phyloP scores from a whole-genome alignment of 2,797 vertebrate species.

The Perodicticus potto region DNA sequence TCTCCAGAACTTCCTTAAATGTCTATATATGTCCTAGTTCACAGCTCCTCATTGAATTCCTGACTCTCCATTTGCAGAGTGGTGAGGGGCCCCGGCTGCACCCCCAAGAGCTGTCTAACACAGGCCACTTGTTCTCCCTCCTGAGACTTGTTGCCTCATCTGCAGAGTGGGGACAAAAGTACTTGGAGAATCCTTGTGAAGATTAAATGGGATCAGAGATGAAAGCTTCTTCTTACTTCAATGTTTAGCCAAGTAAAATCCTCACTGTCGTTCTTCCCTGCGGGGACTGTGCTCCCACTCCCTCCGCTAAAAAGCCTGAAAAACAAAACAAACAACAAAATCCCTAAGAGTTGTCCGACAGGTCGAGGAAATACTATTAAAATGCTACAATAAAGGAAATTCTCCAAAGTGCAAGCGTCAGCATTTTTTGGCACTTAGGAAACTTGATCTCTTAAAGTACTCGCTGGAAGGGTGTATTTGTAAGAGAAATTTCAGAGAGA shows the following conservation, averaged over 20 bases:
- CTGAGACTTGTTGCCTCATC: neutral
- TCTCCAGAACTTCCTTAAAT: neutral
- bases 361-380: neutral
- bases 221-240: conserved; percentile 7
- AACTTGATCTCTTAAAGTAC: neutral
- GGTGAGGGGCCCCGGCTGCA: neutral
- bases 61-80: neutral
- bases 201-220: neutral
- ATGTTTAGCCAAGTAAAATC: neutral
- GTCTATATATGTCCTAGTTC: neutral
- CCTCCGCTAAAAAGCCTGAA: neutral
- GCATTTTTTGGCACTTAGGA: neutral
- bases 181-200: neutral
- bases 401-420: neutral
- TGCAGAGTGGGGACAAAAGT: neutral
- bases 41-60: neutral
- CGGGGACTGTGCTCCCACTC: neutral
- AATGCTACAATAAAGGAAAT: neutral
- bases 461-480: neutral
- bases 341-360: neutral
- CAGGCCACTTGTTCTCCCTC: neutral
- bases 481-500: neutral
- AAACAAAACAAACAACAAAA: conserved; percentile 1
- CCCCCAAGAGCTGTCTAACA: neutral
- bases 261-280: neutral